Conservation (phyloP, 2,113 vertebrate species). For the Melozone crissalis region DNA sequence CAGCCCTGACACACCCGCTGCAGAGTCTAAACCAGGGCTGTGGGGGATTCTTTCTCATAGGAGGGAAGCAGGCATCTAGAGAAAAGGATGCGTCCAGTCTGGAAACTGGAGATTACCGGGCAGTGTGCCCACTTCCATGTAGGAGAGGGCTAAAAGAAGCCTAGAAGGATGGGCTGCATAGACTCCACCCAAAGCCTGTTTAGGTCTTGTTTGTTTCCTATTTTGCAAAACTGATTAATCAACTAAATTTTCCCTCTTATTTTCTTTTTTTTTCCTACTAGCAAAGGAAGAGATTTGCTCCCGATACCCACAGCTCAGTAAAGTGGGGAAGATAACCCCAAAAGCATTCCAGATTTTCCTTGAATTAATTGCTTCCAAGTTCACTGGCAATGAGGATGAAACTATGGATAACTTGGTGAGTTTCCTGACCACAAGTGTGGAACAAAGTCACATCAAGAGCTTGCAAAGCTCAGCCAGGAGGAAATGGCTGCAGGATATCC, state of each 20-base stretch:
- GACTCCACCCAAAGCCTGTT: background rate
- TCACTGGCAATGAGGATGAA: constrained; percentile 59
- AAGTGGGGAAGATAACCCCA: constrained; percentile 57
- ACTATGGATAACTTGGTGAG: constrained; percentile 67
- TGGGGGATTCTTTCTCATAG: background rate
- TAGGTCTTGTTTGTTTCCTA: background rate
- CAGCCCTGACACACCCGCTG: fast-evolving
- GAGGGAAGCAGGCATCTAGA: background rate
- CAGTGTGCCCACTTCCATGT: background rate
- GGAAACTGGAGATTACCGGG: background rate
- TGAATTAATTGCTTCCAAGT: constrained; percentile 64
- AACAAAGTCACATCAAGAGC: background rate
- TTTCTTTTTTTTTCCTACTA: background rate
- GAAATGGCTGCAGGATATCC: constrained; percentile 75
- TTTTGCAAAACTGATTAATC: background rate
- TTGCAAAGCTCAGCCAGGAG: constrained; percentile 56
- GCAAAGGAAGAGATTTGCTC: constrained; percentile 42
- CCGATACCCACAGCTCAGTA: constrained; percentile 27
- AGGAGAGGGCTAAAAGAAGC: background rate
- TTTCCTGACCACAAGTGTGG: constrained; percentile 64
- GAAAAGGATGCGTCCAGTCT: background rate
- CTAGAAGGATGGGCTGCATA: background rate
- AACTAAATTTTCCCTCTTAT: background rate
- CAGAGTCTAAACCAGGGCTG: background rate
- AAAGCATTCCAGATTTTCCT: constrained; percentile 74